Evolutionary conservation across 2,888 invertebrate genomes (phyloP).

Genomic region (Spodoptera picta): DNA sequence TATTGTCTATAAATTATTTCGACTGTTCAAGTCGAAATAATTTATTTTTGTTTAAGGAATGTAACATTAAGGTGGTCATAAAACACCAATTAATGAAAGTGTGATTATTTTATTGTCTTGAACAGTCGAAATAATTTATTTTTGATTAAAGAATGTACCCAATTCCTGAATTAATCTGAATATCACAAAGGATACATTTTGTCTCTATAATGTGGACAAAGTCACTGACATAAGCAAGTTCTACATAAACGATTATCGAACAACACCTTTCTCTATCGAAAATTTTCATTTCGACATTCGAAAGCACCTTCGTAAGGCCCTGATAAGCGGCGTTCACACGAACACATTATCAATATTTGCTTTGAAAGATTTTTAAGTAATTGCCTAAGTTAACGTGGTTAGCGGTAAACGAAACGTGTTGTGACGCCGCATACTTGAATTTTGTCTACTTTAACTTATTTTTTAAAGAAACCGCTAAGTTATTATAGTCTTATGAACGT

Average conservation of each 20-base stretch:
- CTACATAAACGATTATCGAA: background rate
- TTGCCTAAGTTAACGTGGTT: conserved; percentile 66
- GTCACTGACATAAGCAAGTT: too few relatives aligned
- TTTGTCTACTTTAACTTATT: conserved; percentile 46
- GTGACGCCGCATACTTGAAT: conserved; percentile 30
- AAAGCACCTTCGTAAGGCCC: conserved; percentile 8
- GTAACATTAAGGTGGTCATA: too few relatives aligned
- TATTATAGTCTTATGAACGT: conserved; percentile 40
- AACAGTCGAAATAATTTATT: too few relatives aligned
- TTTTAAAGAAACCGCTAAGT: conserved; percentile 47
- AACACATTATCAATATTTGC: conserved; percentile 71
- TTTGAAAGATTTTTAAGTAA: conserved; percentile 74
- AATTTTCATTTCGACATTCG: conserved; percentile 18
- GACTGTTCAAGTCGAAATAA: too few relatives aligned
- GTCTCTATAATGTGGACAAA: too few relatives aligned
- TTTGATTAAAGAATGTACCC: too few relatives aligned
- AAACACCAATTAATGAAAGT: too few relatives aligned
- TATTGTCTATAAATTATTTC: too few relatives aligned
- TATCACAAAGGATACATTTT: too few relatives aligned
- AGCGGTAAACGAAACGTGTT: conserved; percentile 14
- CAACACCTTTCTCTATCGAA: conserved; percentile 2
- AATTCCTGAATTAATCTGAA: too few relatives aligned
- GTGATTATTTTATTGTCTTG: too few relatives aligned
- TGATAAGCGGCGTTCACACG: conserved; percentile 70
- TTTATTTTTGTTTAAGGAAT: too few relatives aligned